A percentile compares a stretch with the other conserved stretches of the same genome.
Conservation (phyloP, 2,797 vertebrate species). For the Micropoecilia bifurca region DNA sequence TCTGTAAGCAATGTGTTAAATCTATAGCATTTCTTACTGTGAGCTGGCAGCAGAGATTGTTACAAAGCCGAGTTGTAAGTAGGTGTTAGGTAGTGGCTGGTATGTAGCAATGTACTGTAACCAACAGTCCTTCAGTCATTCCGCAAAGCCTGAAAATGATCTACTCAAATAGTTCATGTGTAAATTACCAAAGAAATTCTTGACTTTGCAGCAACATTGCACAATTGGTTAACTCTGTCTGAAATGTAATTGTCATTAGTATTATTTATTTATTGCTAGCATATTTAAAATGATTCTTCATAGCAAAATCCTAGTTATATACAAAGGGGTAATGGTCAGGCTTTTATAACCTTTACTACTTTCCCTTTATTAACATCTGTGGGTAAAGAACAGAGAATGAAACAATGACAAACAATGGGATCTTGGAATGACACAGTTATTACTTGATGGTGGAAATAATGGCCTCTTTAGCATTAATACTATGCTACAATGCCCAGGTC, state of each 20-base stretch:
- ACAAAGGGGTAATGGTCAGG: neutral
- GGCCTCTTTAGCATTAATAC: neutral
- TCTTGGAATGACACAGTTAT: neutral
- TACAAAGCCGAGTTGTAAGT: neutral
- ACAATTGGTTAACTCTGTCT: neutral
- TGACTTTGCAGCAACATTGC: neutral
- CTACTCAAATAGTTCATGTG: neutral
- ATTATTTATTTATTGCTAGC: neutral
- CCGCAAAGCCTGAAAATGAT: neutral
- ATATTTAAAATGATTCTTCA: neutral
- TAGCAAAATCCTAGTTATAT: neutral
- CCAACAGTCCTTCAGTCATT: neutral
- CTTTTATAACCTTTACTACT: neutral
- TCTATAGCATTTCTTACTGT: neutral
- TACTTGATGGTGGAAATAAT: neutral
- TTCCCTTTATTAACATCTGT: neutral
- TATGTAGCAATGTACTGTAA: neutral
- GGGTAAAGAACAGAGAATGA: neutral
- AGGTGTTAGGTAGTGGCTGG: neutral
- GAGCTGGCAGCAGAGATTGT: neutral
- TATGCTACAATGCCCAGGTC: neutral
- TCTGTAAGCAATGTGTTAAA: neutral
- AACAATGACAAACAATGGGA: neutral
- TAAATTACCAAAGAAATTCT: neutral
- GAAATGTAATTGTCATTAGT: neutral